Percentiles rank a stretch among this genome's conserved stretches.
Evolutionary conservation across 1,140 invertebrate species (phyloP).

Genomic region (Bombus difficillimus): DNA sequence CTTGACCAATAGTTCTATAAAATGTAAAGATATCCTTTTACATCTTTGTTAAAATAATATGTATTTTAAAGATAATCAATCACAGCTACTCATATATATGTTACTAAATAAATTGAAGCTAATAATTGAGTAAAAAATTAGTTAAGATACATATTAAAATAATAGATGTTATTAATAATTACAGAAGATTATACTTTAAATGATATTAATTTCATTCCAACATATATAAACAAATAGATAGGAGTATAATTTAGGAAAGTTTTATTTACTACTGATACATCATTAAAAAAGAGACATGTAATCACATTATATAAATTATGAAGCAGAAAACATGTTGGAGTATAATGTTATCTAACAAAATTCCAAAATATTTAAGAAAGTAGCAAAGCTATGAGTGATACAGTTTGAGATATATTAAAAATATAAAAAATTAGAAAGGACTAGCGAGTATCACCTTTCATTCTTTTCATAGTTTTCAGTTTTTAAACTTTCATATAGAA

Average conservation of each 20-base stretch:
- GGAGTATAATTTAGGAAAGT: conserved; percentile 44
- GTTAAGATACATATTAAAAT: conserved; percentile 29
- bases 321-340: conserved; percentile 39
- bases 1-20: background rate
- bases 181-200: conserved; percentile 36
- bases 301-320: conserved; percentile 55
- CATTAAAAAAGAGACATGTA: conserved; percentile 39
- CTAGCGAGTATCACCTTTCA: conserved; percentile 62
- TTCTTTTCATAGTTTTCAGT: conserved; percentile 15
- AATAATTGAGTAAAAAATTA: conserved; percentile 51
- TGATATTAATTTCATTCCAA: conserved; percentile 36
- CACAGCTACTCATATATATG: conserved; percentile 41
- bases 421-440: conserved; percentile 64
- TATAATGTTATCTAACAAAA: conserved; percentile 26
- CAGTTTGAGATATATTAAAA: conserved; percentile 53
- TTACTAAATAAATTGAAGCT: conserved; percentile 37
- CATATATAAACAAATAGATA: conserved; percentile 47
- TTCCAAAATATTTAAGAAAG: conserved; percentile 23
- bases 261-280: conserved; percentile 44
- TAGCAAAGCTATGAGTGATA: conserved; percentile 41
- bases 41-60: conserved; percentile 13
- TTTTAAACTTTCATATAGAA: conserved; percentile 12
- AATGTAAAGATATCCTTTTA: conserved; percentile 26
- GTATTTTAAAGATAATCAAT: conserved; percentile 48
- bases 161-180: conserved; percentile 46